Evolutionary conservation across 2,888 invertebrate species (phyloP), one percentile per base, ranked within the genome.

Genomic region (Latrodectus hesperus): DNA sequence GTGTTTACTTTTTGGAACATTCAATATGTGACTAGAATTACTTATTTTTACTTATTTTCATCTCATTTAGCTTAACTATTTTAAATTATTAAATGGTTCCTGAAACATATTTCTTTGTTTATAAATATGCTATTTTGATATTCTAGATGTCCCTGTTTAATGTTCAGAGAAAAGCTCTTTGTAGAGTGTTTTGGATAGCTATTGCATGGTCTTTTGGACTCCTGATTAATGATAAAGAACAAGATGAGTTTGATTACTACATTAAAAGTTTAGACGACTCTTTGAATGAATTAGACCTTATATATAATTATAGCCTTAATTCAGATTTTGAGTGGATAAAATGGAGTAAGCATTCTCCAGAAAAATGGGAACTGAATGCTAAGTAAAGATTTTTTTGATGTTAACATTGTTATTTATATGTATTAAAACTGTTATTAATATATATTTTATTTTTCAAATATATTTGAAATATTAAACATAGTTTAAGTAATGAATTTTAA

Each of bases 111-210:
- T 38, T 38, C 38, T 38, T 6, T 38, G 2, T 38, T 38, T 38
- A 38, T 38, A 38, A 38, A 38, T 38, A 38, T 38, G 6, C 2
- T 38, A 38, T 38, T 38, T 6, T 38, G 38, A 38, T 38, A 38
- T 38, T 60, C n/a, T n/a, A 60, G 60, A n/a, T 60, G n/a, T 60
- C 60, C n/a, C 60, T n/a, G 12, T n/a, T 78, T 26, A 67, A 22
- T 26, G 52, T 76, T 68, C 49, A 68, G 64, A 64, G n/a, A 38
- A 53, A 9, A 9, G 70, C 73, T 14, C 10, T 87, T 26, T 55
- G 49, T 9, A 81, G 73, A 68, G 38, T 87, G 5, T 87, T 87
- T 77, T 87, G 86, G 86, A 49, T 81, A 16, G 81, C 81, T n/a
- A 51, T 73, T 14, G 68, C 52, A 49, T 87, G 81, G 81, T 81